Conservation (phyloP, 1,140 invertebrate species). For the Halictus rubicundus region DNA sequence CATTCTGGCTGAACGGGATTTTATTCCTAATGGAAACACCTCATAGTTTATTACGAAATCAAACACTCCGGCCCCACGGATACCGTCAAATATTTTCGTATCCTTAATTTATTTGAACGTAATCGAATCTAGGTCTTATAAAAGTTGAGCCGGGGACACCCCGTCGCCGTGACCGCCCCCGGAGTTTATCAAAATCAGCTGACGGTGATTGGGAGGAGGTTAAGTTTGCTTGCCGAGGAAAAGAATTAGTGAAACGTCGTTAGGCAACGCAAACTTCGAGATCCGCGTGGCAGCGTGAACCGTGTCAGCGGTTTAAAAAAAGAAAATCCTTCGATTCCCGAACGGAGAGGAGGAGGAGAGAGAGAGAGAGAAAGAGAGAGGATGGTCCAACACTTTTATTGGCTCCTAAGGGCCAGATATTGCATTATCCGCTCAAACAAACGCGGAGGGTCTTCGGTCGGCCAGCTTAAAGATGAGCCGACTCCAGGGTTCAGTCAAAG, state of each 20-base stretch:
- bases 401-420: slow-evolving; percentile 71
- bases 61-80: slow-evolving; percentile 11
- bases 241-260: slow-evolving; percentile 23
- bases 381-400: slow-evolving; percentile 61
- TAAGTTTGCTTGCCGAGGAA: slow-evolving; percentile 13
- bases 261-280: not conserved
- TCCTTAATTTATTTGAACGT: slow-evolving; percentile 8
- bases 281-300: not conserved
- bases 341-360: no score
- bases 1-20: slow-evolving; percentile 1
- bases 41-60: slow-evolving; percentile 14
- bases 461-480: slow-evolving; percentile 73
- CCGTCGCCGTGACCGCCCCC: not conserved
- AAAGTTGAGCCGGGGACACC: not conserved
- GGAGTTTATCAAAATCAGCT: slow-evolving; percentile 19
- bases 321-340: slow-evolving; percentile 55
- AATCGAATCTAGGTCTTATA: slow-evolving; percentile 22
- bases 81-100: slow-evolving; percentile 38
- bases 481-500: slow-evolving; percentile 70
- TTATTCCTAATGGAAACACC: slow-evolving; percentile 4
- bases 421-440: slow-evolving; percentile 74
- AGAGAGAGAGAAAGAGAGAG: no score
- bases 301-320: slow-evolving; percentile 44
- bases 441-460: slow-evolving; percentile 67
- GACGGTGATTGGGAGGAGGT: no score